Percentiles rank a stretch among this genome's conserved stretches.
phyloP scores from a whole-genome alignment of 2,888 invertebrate species.

The Plusia festucae region DNA sequence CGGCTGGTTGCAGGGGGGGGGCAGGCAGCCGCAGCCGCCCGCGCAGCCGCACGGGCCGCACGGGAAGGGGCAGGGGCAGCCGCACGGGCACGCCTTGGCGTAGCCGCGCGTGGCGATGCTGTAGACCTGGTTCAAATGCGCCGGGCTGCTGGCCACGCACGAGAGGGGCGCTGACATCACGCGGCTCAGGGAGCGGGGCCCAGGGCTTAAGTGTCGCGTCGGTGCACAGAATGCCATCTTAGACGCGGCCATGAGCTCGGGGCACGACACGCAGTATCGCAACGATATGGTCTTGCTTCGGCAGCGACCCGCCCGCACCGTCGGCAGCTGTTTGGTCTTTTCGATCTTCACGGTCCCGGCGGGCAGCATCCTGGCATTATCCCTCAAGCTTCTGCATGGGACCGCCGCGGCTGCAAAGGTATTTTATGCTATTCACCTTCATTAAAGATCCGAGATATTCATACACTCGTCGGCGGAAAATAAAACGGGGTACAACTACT shows the following conservation, averaged over 20 bases:
- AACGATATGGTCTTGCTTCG: constrained; percentile 44
- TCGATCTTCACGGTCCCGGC: constrained; percentile 62
- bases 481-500: constrained; percentile 7
- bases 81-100: constrained; percentile 8
- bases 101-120: background rate
- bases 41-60: constrained; percentile 12
- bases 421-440: constrained; percentile 77
- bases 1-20: constrained; percentile 76
- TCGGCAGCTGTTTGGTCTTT: constrained; percentile 58
- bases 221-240: constrained; percentile 43
- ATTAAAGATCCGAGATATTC: constrained; percentile 62
- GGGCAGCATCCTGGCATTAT: constrained; percentile 58
- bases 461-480: constrained; percentile 22
- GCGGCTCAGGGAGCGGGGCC: constrained; percentile 48
- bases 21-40: constrained; percentile 57
- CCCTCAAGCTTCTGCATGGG: constrained; percentile 68
- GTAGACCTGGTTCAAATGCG: constrained; percentile 14
- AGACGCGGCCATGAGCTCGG: constrained; percentile 59
- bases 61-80: constrained; percentile 13
- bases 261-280: constrained; percentile 71
- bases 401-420: constrained; percentile 80
- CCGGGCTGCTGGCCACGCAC: constrained; percentile 14
- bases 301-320: constrained; percentile 45
- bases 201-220: constrained; percentile 57
- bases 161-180: constrained; percentile 5